These are phyloP conservation scores for Malurus alboscapulatus DNA, from an alignment of 2,113 vertebrate species.

Conservation along the genomic window DNA sequence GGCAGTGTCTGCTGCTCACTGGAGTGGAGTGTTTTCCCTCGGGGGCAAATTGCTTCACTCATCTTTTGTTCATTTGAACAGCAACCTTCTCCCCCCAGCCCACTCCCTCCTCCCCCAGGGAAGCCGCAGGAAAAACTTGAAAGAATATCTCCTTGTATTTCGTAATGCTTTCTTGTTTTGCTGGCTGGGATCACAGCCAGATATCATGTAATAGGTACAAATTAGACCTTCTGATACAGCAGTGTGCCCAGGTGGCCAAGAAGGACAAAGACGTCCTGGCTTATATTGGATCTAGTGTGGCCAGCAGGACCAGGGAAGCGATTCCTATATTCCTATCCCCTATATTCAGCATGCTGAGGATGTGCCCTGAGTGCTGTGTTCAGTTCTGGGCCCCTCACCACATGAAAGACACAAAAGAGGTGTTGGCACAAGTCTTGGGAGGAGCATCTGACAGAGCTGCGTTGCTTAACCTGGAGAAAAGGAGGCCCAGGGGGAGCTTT, in stretches of 20 bases:
- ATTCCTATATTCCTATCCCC: no score
- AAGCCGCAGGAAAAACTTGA: background rate
- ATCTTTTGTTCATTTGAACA: background rate
- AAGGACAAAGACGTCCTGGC: background rate
- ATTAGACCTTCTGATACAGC: background rate
- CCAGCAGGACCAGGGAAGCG: background rate
- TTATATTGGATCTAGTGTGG: background rate
- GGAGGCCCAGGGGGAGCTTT: rapidly evolving
- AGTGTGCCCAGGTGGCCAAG: background rate
- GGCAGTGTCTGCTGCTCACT: background rate
- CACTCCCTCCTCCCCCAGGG: background rate
- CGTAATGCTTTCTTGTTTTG: background rate
- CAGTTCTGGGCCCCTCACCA: background rate
- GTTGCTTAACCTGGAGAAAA: background rate
- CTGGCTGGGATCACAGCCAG: background rate
- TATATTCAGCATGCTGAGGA: background rate
- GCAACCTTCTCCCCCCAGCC: background rate
- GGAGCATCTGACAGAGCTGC: background rate
- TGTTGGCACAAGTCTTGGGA: background rate
- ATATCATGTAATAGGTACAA: background rate
- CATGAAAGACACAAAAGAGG: background rate
- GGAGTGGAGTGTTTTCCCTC: background rate
- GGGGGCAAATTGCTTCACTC: background rate
- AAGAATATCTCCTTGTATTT: background rate
- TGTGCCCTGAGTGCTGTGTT: background rate